Percentiles rank a stretch among this genome's conserved stretches.
These are phyloP conservation scores for Phengaris arion DNA, from an alignment of 2,888 invertebrate genomes.

Conservation along the genomic window DNA sequence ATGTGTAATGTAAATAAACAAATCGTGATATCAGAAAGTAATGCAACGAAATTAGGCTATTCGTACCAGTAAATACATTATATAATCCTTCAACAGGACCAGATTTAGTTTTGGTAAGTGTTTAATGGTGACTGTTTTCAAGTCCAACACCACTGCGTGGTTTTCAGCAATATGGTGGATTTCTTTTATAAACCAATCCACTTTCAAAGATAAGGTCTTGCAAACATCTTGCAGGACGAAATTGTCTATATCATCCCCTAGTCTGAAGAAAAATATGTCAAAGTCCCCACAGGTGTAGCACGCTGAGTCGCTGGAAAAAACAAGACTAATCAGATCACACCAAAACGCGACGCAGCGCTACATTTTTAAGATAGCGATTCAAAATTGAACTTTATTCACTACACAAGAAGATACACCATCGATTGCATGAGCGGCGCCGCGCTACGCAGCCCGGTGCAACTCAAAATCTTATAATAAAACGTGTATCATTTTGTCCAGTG, in stretches of 20 bases:
- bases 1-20: background rate
- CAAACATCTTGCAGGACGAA: conserved; percentile 57
- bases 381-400: too few relatives aligned
- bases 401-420: too few relatives aligned
- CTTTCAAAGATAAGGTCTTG: conserved; percentile 55
- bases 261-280: conserved; percentile 48
- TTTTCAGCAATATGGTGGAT: conserved; percentile 49
- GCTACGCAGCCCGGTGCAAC: too few relatives aligned
- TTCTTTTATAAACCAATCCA: conserved; percentile 55
- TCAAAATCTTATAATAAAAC: too few relatives aligned
- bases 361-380: too few relatives aligned
- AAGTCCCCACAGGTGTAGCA: conserved; percentile 49
- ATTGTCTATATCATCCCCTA: conserved; percentile 47
- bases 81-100: background rate
- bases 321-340: background rate
- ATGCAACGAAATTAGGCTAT: background rate
- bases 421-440: too few relatives aligned
- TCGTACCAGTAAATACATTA: conserved; percentile 55
- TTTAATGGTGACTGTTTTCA: conserved; percentile 54
- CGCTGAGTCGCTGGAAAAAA: conserved; percentile 50
- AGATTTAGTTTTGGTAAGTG: conserved; percentile 12
- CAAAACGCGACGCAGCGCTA: too few relatives aligned
- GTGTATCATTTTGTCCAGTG: too few relatives aligned
- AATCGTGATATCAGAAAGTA: background rate
- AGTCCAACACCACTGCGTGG: conserved; percentile 61